Evolutionary conservation across 1,140 invertebrate species (phyloP), one percentile per base, ranked within the genome.

Genomic region (Leptopilina clavipes): DNA sequence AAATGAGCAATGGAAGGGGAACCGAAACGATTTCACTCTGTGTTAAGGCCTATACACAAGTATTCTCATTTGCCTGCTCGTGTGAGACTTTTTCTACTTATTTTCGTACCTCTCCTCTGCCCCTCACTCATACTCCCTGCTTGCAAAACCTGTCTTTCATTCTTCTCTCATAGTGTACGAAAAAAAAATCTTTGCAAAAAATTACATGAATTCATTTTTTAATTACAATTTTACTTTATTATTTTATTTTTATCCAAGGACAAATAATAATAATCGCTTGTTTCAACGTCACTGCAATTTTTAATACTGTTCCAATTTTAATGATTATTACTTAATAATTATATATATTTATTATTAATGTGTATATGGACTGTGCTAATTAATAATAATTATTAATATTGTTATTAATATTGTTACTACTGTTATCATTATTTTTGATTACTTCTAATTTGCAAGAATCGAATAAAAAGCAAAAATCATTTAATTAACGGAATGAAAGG

Each of bases 1-100:
- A 65, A 65, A 65, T 12, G 44, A 79, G 78, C 65, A 56, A 19
- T 72, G 73, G 70, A 74, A 76, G 76, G 78, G 65, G 73, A 75
- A 76, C 78, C 65, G 72, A 79, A 59, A 65, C 77, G 76, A 83
- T 82, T 82, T 82, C 82, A 84, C 82, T 85, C 59, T 77, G 82
- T 80, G 76, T 40, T 8, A 40, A 40, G 37, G 37, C 37, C 9
- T 40, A 40, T 31, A 40, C 7, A 40, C 37, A 40, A 80, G 83
- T 82, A 80, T 85, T 84, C 79, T 85, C 77, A 74, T 71, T 73
- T 74, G 59, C 59, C 59, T n/a, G 12, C 12, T 72, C 45, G 45
- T 70, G 74, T 59, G 52, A 59, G 77, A 70, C 56, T 76, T 72
- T 59, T 52, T 72, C 43, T 65, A 65, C 59, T 65, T 65, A 31